Evolutionary conservation across 2,888 invertebrate species (phyloP), one percentile per base, ranked within the genome.

Genomic region (Carterocephalus palaemon): DNA sequence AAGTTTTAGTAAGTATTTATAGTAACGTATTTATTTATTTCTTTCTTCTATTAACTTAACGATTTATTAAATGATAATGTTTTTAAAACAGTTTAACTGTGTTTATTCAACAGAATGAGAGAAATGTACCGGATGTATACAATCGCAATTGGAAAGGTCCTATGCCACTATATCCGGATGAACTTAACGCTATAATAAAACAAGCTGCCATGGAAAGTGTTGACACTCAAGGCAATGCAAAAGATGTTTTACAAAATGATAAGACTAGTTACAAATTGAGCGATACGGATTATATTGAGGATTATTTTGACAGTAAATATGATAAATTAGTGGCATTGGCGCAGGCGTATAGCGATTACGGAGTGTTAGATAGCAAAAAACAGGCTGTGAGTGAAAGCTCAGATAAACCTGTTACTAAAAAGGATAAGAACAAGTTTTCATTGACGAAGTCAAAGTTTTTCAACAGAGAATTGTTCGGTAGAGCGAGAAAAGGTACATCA

Each of bases 281-380:
- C 1, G 78, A 83, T 33, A 47, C 67, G 0, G 69, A 83, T 34
- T 78, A 81, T 24, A 53, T 78, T 1, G 76, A 81, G 56, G 73
- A 75, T 28, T 78, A 79, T 56, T 26, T 71, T 1, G 57, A 63
- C 8, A 64, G 58, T 24, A 77, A 74, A 52, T 67, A 70, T 36
- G 63, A 67, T 10, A 74, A 63, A 33, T 39, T 76, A 7, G 70
- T 60, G 0, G 57, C 67, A 51, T 62, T 78, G 59, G 80, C 82
- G 0, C 84, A 85, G 62, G 84, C 84, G 0, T 85, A 85, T 20
- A 85, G 84, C 47, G 85, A 85, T 39, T 85, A 85, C 46, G 85
- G 84, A 1, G 82, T 85, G 0, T 26, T 84, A 1, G 63, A 73
- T 29, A 66, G 47, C 1, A 79, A 75, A 42, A 76, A 75, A 20